These are phyloP conservation scores for Gymnoscopelus braueri DNA, from an alignment of 2,797 vertebrate genomes.

Conservation along the genomic window DNA sequence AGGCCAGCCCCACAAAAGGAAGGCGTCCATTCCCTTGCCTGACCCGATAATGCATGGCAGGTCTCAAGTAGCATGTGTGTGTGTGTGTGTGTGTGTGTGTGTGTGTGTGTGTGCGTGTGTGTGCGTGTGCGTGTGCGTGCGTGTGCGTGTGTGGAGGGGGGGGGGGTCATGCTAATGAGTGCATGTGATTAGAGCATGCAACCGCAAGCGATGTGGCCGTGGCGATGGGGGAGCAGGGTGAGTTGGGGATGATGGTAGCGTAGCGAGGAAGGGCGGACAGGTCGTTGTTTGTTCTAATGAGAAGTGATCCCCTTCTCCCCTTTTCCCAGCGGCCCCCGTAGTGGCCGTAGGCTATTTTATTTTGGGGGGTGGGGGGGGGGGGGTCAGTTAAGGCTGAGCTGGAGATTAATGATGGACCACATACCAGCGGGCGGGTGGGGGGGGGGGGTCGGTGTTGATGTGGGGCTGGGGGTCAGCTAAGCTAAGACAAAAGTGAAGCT, in stretches of 20 bases:
- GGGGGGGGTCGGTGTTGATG: conserved; percentile 38
- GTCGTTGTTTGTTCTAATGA: conserved; percentile 70
- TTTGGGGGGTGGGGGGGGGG: conserved; percentile 55
- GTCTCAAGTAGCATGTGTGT: conserved; percentile 49
- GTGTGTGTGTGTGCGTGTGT: no score
- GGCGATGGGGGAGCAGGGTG: conserved; percentile 33
- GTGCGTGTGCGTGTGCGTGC: no score
- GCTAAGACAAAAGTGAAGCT: conserved; percentile 78
- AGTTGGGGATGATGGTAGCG: conserved; percentile 8
- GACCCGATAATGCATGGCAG: conserved; percentile 70
- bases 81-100: no score
- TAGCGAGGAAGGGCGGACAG: conserved; percentile 16
- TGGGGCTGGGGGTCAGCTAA: conserved; percentile 52
- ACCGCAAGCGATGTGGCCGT: conserved; percentile 49
- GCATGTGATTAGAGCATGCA: conserved; percentile 66
- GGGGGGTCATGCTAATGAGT: conserved; percentile 76
- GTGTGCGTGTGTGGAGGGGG: no score
- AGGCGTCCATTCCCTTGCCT: conserved; percentile 66
- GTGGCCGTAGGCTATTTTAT: conserved; percentile 38
- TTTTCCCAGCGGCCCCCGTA: conserved; percentile 60
- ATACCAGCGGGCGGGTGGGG: conserved; percentile 62
- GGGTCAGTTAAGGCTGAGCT: conserved; percentile 62
- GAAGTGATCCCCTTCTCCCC: conserved; percentile 60
- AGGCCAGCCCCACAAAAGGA: conserved; percentile 67
- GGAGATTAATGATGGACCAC: conserved; percentile 75